Evolutionary conservation across 2,113 vertebrate genomes (phyloP).

Genomic region (Myxocyprinus asiaticus): DNA sequence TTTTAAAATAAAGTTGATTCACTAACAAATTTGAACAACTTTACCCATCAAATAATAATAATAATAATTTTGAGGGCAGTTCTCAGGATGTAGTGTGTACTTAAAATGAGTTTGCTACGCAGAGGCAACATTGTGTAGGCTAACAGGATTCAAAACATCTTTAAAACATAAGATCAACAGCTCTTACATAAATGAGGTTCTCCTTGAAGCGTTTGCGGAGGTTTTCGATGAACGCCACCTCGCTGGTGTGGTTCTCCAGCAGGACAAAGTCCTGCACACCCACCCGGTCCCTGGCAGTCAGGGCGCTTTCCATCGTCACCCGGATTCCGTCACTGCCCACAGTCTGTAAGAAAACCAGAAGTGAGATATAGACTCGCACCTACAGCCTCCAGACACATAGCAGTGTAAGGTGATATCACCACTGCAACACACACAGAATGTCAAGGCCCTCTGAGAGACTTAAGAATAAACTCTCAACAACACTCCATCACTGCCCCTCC

Average conservation of each 20-base stretch:
- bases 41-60: no score
- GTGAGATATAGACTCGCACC: not conserved
- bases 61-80: no score
- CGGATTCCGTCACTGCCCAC: conserved; percentile 86
- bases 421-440: not conserved
- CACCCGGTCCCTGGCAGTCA: conserved; percentile 95
- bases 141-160: no score
- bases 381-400: not conserved
- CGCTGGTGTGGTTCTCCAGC: conserved; percentile 95
- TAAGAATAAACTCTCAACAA: not conserved
- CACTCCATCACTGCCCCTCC: not conserved
- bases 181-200: conserved; percentile 95
- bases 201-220: conserved; percentile 95
- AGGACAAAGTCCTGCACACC: conserved; percentile 98
- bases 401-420: not conserved
- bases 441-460: not conserved
- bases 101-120: no score
- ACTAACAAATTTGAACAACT: no score
- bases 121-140: no score
- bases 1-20: no score
- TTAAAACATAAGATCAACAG: not conserved
- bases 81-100: no score
- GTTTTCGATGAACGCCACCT: conserved; percentile 95
- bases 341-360: conserved; percentile 70
- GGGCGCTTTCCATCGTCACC: conserved; percentile 94